Evolutionary conservation across 2,888 invertebrate genomes (phyloP).

Genomic region (Sinopyrophorus schimmeli): DNA sequence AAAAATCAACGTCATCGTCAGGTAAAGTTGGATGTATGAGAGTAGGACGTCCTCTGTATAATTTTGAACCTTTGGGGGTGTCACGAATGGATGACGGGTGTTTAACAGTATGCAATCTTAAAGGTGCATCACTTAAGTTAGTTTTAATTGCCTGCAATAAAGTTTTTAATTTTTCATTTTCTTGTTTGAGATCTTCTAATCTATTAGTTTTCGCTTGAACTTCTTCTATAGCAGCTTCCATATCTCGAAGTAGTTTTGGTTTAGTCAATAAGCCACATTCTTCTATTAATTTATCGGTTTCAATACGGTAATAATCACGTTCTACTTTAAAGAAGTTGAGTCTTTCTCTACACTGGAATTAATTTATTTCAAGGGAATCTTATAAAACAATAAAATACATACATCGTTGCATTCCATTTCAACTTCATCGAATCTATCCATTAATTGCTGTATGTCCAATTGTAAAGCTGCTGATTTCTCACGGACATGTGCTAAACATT

Average conservation of each 20-base stretch:
- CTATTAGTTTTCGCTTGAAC: conserved; percentile 34
- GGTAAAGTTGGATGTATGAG: conserved; percentile 16
- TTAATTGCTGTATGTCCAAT: conserved; percentile 44
- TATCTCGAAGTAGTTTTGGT: conserved; percentile 56
- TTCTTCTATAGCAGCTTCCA: conserved; percentile 53
- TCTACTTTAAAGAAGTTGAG: conserved; percentile 52
- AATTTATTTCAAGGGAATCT: not conserved
- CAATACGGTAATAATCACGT: conserved; percentile 53
- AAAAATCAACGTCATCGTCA: not conserved
- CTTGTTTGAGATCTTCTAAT: conserved; percentile 29
- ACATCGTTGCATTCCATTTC: conserved; percentile 36
- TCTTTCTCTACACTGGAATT: conserved; percentile 43
- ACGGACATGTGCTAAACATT: conserved; percentile 58
- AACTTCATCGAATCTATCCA: conserved; percentile 35
- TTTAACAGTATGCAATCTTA: conserved; percentile 7
- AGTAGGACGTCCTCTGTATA: conserved; percentile 27
- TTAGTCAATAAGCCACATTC: conserved; percentile 59
- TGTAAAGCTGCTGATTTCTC: conserved; percentile 57
- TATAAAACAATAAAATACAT: conserved; percentile 21
- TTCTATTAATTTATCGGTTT: conserved; percentile 52
- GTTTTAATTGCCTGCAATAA: conserved; percentile 32
- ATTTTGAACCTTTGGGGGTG: conserved; percentile 9
- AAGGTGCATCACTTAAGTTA: conserved; percentile 26
- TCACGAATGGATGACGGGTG: conserved; percentile 10
- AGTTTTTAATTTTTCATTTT: conserved; percentile 27